Base-by-base conservation (phyloP, 2,888 invertebrate genomes). In the Nephrotoma appendiculata region DNA sequence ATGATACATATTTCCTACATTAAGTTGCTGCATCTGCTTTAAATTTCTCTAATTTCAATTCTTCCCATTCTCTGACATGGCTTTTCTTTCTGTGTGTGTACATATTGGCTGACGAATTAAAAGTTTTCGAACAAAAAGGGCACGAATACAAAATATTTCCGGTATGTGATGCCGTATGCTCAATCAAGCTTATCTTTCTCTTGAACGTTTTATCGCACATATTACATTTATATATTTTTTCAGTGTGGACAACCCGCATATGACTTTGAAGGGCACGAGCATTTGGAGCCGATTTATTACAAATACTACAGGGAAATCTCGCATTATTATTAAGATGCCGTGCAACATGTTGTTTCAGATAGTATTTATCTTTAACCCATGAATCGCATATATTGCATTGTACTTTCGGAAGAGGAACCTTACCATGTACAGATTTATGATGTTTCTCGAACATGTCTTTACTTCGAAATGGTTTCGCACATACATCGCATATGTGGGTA, bases 311-410 rank as follows among this genome's bases (percentile, higher is more conserved):
- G 41, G 71, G 42, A 83, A 87, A 87, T n/a, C 45, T 87, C 6
- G 83, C 42, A 31, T 86, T 86, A 45, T 41, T 57, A 9, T 71
- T 85, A 7, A 87, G 48, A 83, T 87, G 87, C 9, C 52, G 57
- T 41, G 45, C 71, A 83, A 86, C 86, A 85, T 87, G 87, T 83
- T 86, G 86, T 87, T 90, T 91, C 9, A 91, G 87, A n/a, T 90
- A 90, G 19, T 91, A 89, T 71, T 86, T 84, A 84, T 84, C 15
- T 84, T 84, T 84, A 11, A 84, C 6, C 84, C 84, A 84, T n/a
- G 43, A 42, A 41, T 87, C 87, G 44, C 87, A 88, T 71, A 87
- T 44, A 5, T 86, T 86, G 87, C 87, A 88, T 85, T 88, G 87
- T 19, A 88, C 43, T 48, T 87, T 87, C 5, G 87, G 87, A 31